phyloP scores from a whole-genome alignment of 2,888 invertebrate species.

The Pterostichus niger region DNA sequence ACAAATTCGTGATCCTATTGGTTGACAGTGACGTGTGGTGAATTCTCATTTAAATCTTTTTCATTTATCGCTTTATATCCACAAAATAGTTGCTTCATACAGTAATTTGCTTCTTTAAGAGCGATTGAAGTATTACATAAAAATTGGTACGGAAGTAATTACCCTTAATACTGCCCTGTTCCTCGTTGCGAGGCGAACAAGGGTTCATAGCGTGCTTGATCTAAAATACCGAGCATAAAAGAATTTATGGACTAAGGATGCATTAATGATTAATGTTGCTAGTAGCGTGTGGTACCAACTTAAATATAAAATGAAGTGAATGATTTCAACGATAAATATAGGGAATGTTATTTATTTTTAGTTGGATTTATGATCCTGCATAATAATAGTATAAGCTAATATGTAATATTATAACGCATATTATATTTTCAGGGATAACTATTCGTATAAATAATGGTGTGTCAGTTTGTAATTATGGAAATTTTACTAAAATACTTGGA shows the following conservation, averaged over 20 bases:
- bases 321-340: neutral
- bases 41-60: too few species aligned
- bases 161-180: neutral
- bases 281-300: neutral
- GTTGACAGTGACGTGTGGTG: too few species aligned
- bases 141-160: neutral
- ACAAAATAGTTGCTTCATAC: too few species aligned
- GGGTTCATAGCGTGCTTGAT: constrained; percentile 16
- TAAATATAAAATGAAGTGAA: constrained; percentile 9
- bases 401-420: too few species aligned
- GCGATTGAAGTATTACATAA: neutral
- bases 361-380: neutral
- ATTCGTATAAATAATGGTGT: too few species aligned
- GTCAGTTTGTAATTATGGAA: too few species aligned
- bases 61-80: too few species aligned
- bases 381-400: too few species aligned
- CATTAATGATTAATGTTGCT: neutral
- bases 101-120: too few species aligned
- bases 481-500: too few species aligned
- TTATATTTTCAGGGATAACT: too few species aligned
- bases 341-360: neutral
- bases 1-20: too few species aligned
- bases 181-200: neutral
- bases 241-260: neutral
- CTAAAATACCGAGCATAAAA: constrained; percentile 19